Base-by-base conservation (phyloP, 30 jellyfish, hydroid and myxozoan genomes). In the Pelagia noctiluca region DNA sequence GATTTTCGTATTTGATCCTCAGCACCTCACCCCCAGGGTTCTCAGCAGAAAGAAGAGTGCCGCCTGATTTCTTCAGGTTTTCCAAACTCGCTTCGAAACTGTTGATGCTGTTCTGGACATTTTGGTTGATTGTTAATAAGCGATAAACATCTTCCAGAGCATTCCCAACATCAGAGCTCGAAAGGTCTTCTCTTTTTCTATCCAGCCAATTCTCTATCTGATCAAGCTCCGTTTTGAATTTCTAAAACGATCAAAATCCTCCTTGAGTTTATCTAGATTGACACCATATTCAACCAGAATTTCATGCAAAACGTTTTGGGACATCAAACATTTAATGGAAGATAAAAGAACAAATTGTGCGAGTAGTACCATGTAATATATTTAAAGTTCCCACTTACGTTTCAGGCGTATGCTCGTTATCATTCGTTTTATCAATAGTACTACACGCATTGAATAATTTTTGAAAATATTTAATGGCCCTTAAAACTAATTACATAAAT, bases 151-250 rank as follows among this genome's bases (percentile, higher is more conserved):
- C 88, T 46, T 84, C 95, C 22, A 71, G 66, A 26, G 79, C 23
- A 19, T 18, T 75, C 35, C 88, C 88, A 84, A 23, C 26, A 30
- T 71, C 61, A 0, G 35, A 61, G 34, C 31, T 42, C 18, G 34
- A 1, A 18, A 84, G 67, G 22, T 54, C 82, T 0, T 71, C 80
- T 0, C 42, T 47, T 50, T 76, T 60, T 71, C 95, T 75, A 63
- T 73, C 79, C 62, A 84, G 67, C 95, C 95, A 84, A 50, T 54
- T 33, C 13, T 63, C 88, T 18, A 84, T 84, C 48, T 73, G 95
- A 29, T 74, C 95, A 8, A 74, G 30, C 13, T 84, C 95, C 11
- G 87, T 38, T 30, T 80, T 80, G 46, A 84, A 84, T 36, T 80
- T 84, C 95, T 84, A 82, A 0, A 60, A 35, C 28, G 25, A 72